Base-by-base conservation (phyloP, 2,888 invertebrate genomes). In the Gisinianus flammeolus region DNA sequence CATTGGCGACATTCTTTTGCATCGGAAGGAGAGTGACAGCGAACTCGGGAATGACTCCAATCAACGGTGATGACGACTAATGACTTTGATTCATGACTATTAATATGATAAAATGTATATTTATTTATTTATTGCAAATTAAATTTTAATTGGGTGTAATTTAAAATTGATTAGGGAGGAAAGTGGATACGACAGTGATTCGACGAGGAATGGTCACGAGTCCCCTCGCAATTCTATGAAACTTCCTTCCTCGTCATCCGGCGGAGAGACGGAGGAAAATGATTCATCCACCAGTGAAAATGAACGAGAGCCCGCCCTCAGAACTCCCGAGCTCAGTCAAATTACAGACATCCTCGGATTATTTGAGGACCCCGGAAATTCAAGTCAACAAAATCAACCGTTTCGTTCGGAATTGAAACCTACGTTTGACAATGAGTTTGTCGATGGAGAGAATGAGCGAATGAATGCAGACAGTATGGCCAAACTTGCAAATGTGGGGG, bases 171-270 rank as follows among this genome's bases (percentile, higher is more conserved):
- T 28, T 66, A 80, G 80, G 12, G 90, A 90, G 82, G 91, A 90
- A 85, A 90, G 90, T 84, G 91, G 90, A 22, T 91, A 91, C 84
- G 90, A 90, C 80, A 90, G 90, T 66, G 91, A 91, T 85, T 90
- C 90, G 22, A 90, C 90, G 0, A 56, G 82, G 69, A 80, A 77
- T 68, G 83, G 83, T 22, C 79, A 83, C 30, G 83, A 83, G 54
- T 81, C 81, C 3, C 82, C 83, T 5, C 71, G 81, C 35, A 81
- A 80, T 58, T 81, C 81, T 5, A 78, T 79, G 26, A 82, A 82
- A 78, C 70, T 80, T n/a, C 73, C 67, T 12, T 77, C 74, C 1
- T 52, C 75, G 2, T 26, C 67, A 16, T 44, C 44, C 6, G 44
- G 44, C 19, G 44, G 62, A 62, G 68, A 33, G 16, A 66, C 66